These are phyloP conservation scores for Pelusios castaneus DNA, from an alignment of 2,113 vertebrate genomes.

Conservation along the genomic window DNA sequence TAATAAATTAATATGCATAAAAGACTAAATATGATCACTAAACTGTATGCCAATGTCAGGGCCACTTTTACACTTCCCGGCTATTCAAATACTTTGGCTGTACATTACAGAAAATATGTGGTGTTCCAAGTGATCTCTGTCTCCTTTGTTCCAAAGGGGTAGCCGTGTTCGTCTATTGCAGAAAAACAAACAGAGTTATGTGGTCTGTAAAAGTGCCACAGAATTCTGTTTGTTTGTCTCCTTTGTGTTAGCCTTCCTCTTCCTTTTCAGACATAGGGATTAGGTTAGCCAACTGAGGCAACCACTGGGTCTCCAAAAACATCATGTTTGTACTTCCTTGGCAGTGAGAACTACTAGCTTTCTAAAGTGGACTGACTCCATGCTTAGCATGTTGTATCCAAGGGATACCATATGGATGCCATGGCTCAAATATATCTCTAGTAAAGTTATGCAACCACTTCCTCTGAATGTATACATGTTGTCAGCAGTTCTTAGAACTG, in stretches of 20 bases:
- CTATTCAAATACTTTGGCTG: not conserved
- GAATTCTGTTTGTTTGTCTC: no score
- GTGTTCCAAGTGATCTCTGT: no score
- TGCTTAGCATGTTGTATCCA: not conserved
- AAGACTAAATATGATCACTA: no score
- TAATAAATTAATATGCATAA: not conserved
- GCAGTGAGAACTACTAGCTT: rapidly evolving
- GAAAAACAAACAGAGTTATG: no score
- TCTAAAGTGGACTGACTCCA: not conserved
- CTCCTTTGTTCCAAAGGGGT: no score
- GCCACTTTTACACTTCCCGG: not conserved
- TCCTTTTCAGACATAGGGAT: not conserved
- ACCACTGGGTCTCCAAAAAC: not conserved
- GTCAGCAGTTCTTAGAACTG: not conserved
- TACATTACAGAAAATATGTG: not conserved
- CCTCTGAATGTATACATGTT: not conserved
- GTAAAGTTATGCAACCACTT: constrained; percentile 49
- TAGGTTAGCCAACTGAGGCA: not conserved
- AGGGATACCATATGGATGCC: constrained; percentile 32
- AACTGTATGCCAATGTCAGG: not conserved
- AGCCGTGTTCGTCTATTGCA: no score
- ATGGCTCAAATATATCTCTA: not conserved
- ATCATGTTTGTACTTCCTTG: not conserved
- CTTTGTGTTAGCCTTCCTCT: not conserved
- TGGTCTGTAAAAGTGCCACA: no score